Evolutionary conservation across 2,113 vertebrate genomes (phyloP).

Genomic region (Myiagra hebetior): DNA sequence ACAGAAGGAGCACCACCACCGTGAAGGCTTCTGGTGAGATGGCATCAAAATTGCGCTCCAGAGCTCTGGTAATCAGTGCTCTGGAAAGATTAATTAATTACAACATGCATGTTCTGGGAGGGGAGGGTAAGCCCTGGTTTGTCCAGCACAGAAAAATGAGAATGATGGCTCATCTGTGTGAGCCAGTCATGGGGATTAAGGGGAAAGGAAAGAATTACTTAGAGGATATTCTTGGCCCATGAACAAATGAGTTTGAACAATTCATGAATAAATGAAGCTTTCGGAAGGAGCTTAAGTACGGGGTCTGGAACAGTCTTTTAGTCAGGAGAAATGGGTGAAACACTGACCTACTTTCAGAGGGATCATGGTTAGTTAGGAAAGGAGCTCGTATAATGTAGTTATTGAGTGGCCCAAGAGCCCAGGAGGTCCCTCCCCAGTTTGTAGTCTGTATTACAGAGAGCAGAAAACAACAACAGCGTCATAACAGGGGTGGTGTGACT

Average conservation of each 20-base stretch:
- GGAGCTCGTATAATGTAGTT: background rate
- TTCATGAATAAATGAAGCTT: background rate
- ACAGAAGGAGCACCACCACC: background rate
- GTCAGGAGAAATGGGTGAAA: background rate
- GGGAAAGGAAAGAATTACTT: slow-evolving; percentile 47
- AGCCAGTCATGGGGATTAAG: background rate
- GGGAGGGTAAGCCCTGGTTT: background rate
- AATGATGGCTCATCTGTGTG: background rate
- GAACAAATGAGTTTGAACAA: slow-evolving; percentile 25
- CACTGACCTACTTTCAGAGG: slow-evolving; percentile 20
- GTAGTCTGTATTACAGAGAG: background rate
- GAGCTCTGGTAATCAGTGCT: background rate
- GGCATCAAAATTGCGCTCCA: background rate
- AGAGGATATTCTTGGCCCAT: background rate
- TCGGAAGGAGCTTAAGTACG: background rate
- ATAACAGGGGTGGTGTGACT: background rate
- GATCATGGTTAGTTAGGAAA: background rate
- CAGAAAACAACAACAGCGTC: background rate
- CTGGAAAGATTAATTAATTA: background rate
- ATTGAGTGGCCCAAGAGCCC: background rate
- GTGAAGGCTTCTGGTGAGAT: background rate
- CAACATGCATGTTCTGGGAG: background rate
- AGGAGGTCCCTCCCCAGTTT: background rate
- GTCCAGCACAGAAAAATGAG: background rate
- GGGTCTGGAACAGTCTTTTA: background rate